Evolutionary conservation across 2,797 vertebrate genomes (phyloP), one percentile per base, ranked within the genome.

Genomic region (Alosa sapidissima): DNA sequence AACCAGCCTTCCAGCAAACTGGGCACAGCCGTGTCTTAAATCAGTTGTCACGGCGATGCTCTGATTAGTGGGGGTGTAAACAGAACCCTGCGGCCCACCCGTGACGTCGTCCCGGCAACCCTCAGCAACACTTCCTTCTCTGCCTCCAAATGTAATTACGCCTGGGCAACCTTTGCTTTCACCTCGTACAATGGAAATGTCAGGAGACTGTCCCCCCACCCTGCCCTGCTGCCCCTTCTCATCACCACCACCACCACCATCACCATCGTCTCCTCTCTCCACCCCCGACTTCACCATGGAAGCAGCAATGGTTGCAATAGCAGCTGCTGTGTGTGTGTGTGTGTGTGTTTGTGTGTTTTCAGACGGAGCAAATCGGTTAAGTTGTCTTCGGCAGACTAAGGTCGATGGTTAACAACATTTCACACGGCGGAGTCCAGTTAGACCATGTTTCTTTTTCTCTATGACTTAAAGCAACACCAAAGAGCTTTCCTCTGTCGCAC

Each of bases 111-210:
- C 92, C 81, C 62, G 93, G 91, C 92, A 94, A 93, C 93, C 91
- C 90, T 84, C 88, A 92, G 88, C 89, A 88, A 78, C 89, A 88
- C 89, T 91, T 90, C 90, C 90, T 89, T 88, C 89, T 88, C 89
- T 84, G 87, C 84, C 85, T 87, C 88, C 89, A 91, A 93, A 94
- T 94, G 89, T 94, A 95, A 95, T 95, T 95, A 94, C 92, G 89
- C 91, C 91, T 87, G 87, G 89, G 91, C 91, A 93, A 92, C 54
- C 81, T 83, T 85, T 88, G 47, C 82, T 75, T 84, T 68, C 49
- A 36, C 49, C 51, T 47, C 16, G 62, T 81, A 86, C 51, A 58
- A 72, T 88, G 68, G 75, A 81, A 68, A 84, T 86, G 81, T 47
- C 72, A 78, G 72, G 65, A 72, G 65, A 16, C 36, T 47, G 36